phyloP scores from a whole-genome alignment of 1,140 invertebrate genomes.

The Limonius californicus region DNA sequence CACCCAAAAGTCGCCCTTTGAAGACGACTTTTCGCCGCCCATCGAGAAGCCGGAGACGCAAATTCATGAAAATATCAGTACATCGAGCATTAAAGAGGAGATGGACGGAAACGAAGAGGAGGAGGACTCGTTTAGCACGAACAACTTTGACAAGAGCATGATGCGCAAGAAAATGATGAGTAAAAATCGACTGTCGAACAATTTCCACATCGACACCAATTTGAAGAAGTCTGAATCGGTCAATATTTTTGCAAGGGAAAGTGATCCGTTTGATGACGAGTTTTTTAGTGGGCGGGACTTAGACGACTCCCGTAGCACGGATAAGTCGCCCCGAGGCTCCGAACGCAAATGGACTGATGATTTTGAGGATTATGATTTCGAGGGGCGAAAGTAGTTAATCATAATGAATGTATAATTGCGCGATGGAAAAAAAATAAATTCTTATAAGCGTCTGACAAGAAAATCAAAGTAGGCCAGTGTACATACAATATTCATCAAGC shows the following conservation, averaged over 20 bases:
- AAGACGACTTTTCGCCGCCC: constrained; percentile 66
- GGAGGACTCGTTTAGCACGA: constrained; percentile 30
- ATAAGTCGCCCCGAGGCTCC: constrained; percentile 20
- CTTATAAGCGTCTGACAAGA: neutral
- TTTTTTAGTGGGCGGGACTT: constrained; percentile 61
- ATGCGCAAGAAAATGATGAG: constrained; percentile 26
- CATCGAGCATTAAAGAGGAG: constrained; percentile 40
- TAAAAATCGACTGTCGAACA: constrained; percentile 29
- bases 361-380: constrained; percentile 26
- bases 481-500: neutral
- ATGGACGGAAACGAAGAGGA: constrained; percentile 31
- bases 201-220: constrained; percentile 30
- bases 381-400: constrained; percentile 4
- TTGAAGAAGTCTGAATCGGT: constrained; percentile 79
- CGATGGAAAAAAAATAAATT: neutral
- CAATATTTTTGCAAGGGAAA: constrained; percentile 76
- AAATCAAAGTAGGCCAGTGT: neutral
- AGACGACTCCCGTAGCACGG: neutral
- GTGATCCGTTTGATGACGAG: constrained; percentile 82
- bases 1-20: constrained; percentile 61
- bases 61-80: constrained; percentile 23
- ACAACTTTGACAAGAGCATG: constrained; percentile 17
- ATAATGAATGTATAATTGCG: neutral
- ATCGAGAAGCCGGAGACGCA: constrained; percentile 36
- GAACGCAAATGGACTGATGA: constrained; percentile 43